Conservation (phyloP, 1,140 invertebrate species). For the Leptopilina boulardi region DNA sequence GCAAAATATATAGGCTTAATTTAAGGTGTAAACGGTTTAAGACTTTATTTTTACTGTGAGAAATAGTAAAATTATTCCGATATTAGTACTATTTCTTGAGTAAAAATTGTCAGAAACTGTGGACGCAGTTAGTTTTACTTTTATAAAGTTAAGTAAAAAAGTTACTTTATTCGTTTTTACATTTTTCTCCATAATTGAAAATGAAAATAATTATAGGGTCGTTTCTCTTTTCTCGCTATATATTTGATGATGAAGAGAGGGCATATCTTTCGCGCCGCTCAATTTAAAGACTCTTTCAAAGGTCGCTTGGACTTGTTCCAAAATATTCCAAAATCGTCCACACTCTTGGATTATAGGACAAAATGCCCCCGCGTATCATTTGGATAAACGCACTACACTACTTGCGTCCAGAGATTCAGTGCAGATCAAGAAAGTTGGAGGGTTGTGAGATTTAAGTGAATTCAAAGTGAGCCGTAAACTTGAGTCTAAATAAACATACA, state of each 20-base stretch:
- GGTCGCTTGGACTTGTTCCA: constrained; percentile 72
- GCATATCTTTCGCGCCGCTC: constrained; percentile 38
- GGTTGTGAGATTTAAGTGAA: constrained; percentile 65
- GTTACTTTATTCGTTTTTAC: too few relatives aligned
- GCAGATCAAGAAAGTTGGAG: too few relatives aligned
- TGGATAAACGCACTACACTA: constrained; percentile 39
- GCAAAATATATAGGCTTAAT: too few relatives aligned
- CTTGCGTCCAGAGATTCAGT: constrained; percentile 63
- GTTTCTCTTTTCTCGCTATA: background rate
- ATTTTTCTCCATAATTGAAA: background rate
- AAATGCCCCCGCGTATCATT: constrained; percentile 44
- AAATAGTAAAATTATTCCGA: too few relatives aligned
- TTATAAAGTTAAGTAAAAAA: too few relatives aligned
- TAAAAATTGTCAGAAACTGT: too few relatives aligned
- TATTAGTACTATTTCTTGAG: too few relatives aligned
- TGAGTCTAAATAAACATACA: constrained; percentile 69
- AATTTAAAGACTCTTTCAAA: constrained; percentile 70
- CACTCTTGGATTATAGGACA: constrained; percentile 45
- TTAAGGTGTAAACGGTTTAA: too few relatives aligned
- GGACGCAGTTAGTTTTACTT: too few relatives aligned
- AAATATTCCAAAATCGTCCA: constrained; percentile 69
- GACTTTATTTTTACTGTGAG: too few relatives aligned
- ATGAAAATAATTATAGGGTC: constrained; percentile 6
- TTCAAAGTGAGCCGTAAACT: constrained; percentile 72
- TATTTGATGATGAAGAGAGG: too few relatives aligned